phyloP scores from a whole-genome alignment of 2,888 invertebrate genomes.

The Druceiella hillmani region DNA sequence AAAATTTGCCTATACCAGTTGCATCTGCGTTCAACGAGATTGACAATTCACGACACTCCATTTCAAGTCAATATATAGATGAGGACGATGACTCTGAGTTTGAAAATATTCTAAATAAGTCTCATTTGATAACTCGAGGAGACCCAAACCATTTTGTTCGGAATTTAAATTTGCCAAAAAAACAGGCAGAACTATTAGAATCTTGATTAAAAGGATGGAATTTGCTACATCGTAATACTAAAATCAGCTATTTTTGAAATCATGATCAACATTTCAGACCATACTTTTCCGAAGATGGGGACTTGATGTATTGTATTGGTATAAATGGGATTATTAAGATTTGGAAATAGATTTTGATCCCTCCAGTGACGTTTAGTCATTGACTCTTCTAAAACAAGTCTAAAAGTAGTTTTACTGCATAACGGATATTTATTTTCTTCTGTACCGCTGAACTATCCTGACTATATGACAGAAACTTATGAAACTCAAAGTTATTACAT shows the following conservation, averaged over 20 bases:
- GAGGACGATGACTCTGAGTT: slow-evolving; percentile 1
- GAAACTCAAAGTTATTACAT: not conserved
- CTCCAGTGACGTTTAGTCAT: not conserved
- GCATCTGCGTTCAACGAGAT: no score
- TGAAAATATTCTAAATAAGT: no score
- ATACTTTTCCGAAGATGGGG: not conserved
- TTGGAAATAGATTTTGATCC: not conserved
- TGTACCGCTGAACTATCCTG: no score
- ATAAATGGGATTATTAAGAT: slow-evolving; percentile 1
- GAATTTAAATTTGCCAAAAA: not conserved
- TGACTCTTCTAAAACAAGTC: not conserved
- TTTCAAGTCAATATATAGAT: not conserved
- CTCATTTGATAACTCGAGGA: no score
- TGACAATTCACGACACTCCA: not conserved
- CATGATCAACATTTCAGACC: slow-evolving; percentile 1
- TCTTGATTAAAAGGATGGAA: not conserved
- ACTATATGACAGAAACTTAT: no score
- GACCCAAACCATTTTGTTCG: not conserved
- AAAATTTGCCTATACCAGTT: slow-evolving; percentile 1
- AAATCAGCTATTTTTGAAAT: not conserved
- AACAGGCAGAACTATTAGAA: not conserved
- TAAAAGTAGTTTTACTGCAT: not conserved
- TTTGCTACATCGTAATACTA: slow-evolving; percentile 1
- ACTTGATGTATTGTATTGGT: slow-evolving; percentile 1
- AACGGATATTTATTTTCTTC: no score